Evolutionary conservation across 2,113 vertebrate genomes (phyloP).

Genomic region (Phalacrocorax pelagicus): DNA sequence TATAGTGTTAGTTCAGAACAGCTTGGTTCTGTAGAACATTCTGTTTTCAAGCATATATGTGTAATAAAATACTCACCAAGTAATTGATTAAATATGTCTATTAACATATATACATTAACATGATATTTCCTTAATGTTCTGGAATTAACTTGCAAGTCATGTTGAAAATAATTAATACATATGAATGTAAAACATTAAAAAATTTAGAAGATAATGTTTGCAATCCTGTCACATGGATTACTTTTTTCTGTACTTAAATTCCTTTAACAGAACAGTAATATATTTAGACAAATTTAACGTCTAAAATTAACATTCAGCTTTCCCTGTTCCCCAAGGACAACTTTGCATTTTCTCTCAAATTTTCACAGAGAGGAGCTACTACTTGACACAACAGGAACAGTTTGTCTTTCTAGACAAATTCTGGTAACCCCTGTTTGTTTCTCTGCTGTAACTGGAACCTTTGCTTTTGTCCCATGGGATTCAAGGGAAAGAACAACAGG

Average conservation of each 20-base stretch:
- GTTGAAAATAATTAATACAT: slow-evolving; percentile 53
- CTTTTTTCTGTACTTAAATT: not conserved
- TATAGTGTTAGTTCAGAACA: slow-evolving; percentile 21
- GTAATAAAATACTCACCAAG: slow-evolving; percentile 29
- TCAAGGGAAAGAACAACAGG: not conserved
- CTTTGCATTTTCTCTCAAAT: not conserved
- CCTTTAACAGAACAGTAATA: not conserved
- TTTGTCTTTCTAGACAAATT: not conserved
- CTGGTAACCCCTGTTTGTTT: not conserved
- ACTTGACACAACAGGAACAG: not conserved
- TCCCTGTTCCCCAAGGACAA: not conserved
- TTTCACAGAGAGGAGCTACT: not conserved
- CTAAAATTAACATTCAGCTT: not conserved
- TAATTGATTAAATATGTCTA: slow-evolving; percentile 62
- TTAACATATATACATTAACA: slow-evolving; percentile 33
- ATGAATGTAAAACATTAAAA: slow-evolving; percentile 29
- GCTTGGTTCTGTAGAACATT: slow-evolving; percentile 31
- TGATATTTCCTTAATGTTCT: slow-evolving; percentile 39
- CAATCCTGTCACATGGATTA: slow-evolving; percentile 9
- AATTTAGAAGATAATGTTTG: slow-evolving; percentile 37
- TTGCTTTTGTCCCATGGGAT: not conserved
- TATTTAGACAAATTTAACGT: not conserved
- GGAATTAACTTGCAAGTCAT: slow-evolving; percentile 44
- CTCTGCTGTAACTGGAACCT: not conserved
- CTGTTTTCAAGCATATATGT: slow-evolving; percentile 40